Percentiles rank a stretch among this genome's conserved stretches.
These are phyloP conservation scores for Alviniconcha strummeri DNA, from an alignment of 2,888 invertebrate genomes.

Conservation along the genomic window DNA sequence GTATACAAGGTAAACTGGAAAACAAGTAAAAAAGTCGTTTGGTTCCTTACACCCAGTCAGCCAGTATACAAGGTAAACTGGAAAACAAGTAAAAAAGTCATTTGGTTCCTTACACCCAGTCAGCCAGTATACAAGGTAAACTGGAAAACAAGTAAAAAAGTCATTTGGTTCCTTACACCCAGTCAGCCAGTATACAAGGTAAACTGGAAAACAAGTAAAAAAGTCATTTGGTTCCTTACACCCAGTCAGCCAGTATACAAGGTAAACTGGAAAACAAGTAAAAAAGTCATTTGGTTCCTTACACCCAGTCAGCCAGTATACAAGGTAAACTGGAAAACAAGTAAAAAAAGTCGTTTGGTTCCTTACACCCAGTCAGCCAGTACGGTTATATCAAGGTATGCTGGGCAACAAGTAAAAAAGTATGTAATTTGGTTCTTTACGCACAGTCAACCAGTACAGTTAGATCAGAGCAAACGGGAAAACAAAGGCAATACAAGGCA, in stretches of 20 bases:
- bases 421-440: too few species aligned
- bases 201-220: constrained; percentile 43
- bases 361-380: not conserved
- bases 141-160: not conserved
- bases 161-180: not conserved
- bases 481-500: too few species aligned
- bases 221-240: not conserved
- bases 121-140: not conserved
- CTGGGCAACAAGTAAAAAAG: too few species aligned
- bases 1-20: too few species aligned
- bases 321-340: not conserved
- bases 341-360: not conserved
- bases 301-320: not conserved
- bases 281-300: not conserved
- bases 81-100: not conserved
- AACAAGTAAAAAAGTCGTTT: constrained; percentile 7
- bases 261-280: not conserved
- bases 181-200: too few species aligned
- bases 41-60: not conserved
- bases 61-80: not conserved
- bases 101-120: too few species aligned
- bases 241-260: not conserved
- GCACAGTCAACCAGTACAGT: too few species aligned
- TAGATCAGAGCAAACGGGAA: too few species aligned
- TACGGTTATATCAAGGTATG: too few species aligned